phyloP scores from a whole-genome alignment of 2,888 invertebrate genomes.

The Drosophila mayaguana region DNA sequence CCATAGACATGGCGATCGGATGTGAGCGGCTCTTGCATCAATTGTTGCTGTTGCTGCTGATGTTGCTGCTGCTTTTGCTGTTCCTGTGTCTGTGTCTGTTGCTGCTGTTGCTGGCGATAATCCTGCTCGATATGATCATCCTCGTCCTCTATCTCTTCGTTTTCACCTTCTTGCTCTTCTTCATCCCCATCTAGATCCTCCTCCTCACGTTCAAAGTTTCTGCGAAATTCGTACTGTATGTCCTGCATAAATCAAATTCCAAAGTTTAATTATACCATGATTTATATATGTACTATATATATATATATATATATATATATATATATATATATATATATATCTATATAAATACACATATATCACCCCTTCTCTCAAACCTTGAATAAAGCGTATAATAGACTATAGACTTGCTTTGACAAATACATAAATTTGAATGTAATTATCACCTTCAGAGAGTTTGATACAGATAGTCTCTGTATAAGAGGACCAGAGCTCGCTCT shows the following conservation, averaged over 20 bases:
- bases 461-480: too few relatives aligned
- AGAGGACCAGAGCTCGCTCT: too few relatives aligned
- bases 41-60: slow-evolving; percentile 34
- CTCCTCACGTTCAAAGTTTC: slow-evolving; percentile 78
- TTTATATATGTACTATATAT: too few relatives aligned
- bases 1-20: slow-evolving; percentile 56
- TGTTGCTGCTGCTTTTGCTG: slow-evolving; percentile 56
- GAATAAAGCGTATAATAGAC: too few relatives aligned
- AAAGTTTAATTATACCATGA: background rate
- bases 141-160: slow-evolving; percentile 74
- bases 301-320: too few relatives aligned
- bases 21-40: slow-evolving; percentile 39
- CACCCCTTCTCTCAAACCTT: too few relatives aligned
- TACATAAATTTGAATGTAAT: too few relatives aligned
- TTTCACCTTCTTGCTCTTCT: slow-evolving; percentile 68
- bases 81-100: slow-evolving; percentile 56
- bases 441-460: too few relatives aligned
- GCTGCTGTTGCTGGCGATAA: slow-evolving; percentile 61
- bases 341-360: too few relatives aligned
- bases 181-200: slow-evolving; percentile 68
- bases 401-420: too few relatives aligned
- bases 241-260: slow-evolving; percentile 83
- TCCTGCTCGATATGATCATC: slow-evolving; percentile 59
- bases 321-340: too few relatives aligned
- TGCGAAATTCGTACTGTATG: slow-evolving; percentile 87